These are phyloP conservation scores for Erebia aethiops DNA, from an alignment of 2,888 invertebrate genomes.

Conservation along the genomic window DNA sequence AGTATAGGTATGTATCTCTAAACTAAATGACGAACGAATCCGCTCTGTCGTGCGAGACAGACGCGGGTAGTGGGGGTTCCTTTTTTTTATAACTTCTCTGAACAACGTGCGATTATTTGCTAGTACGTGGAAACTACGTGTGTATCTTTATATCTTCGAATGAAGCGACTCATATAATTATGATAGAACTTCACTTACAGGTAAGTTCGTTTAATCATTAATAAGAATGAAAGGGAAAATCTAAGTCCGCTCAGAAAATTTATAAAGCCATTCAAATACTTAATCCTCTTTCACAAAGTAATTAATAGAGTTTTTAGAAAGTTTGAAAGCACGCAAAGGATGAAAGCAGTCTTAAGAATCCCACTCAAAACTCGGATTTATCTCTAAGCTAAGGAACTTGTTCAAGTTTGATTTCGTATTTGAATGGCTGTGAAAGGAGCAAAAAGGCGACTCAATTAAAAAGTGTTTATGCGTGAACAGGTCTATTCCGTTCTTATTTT, in stretches of 20 bases:
- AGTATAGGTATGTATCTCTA: too few species aligned
- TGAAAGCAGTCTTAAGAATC: constrained; percentile 32
- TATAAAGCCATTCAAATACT: constrained; percentile 24
- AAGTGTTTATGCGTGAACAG: constrained; percentile 79
- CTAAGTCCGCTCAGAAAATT: constrained; percentile 12
- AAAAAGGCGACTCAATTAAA: constrained; percentile 79
- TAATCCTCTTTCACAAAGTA: constrained; percentile 30
- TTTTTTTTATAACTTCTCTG: too few species aligned
- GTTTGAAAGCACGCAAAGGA: constrained; percentile 29
- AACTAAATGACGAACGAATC: too few species aligned
- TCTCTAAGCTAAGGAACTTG: constrained; percentile 46
- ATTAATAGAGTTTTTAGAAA: constrained; percentile 36
- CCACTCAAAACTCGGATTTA: constrained; percentile 33
- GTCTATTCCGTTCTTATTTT: constrained; percentile 77
- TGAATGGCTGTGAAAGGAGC: constrained; percentile 66
- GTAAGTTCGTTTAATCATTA: too few species aligned
- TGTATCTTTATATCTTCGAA: too few species aligned
- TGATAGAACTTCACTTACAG: too few species aligned
- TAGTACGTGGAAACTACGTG: too few species aligned
- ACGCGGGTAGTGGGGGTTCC: too few species aligned
- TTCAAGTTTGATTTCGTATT: constrained; percentile 72
- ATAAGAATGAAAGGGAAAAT: constrained; percentile 25
- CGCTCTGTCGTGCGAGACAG: too few species aligned
- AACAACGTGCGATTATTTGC: too few species aligned
- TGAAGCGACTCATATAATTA: too few species aligned